phyloP scores from a whole-genome alignment of 2,113 vertebrate genomes.

The Callocephalon fimbriatum region DNA sequence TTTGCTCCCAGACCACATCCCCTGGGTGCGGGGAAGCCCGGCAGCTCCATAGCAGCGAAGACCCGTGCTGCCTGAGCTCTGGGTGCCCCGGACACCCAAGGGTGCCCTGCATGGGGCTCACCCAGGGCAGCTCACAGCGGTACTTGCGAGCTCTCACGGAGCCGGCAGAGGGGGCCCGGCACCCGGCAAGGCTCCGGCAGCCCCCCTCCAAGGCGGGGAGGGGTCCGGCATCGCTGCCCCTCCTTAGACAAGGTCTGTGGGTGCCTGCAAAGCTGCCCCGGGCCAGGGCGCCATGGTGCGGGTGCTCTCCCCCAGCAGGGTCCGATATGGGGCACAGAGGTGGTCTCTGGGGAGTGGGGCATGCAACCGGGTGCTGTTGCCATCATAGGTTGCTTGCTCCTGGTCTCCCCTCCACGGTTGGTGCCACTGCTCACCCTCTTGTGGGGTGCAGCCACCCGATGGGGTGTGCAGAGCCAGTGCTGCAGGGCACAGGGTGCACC shows the following conservation, averaged over 20 bases:
- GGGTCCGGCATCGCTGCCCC: not conserved
- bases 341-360: fast-evolving
- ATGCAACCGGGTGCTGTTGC: fast-evolving
- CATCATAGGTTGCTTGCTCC: fast-evolving
- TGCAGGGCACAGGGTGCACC: fast-evolving
- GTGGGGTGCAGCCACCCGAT: fast-evolving
- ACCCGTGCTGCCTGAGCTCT: fast-evolving
- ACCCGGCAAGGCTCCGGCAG: not conserved
- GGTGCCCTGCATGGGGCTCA: not conserved
- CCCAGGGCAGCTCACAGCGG: not conserved
- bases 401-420: fast-evolving
- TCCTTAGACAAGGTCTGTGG: not conserved
- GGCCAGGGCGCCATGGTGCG: not conserved
- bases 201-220: not conserved
- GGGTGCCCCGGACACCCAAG: not conserved
- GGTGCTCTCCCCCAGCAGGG: not conserved
- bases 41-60: not conserved
- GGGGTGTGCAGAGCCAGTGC: fast-evolving
- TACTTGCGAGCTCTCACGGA: not conserved
- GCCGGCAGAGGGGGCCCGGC: conserved; percentile 67
- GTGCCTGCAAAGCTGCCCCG: not conserved
- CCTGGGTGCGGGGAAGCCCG: fast-evolving
- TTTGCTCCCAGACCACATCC: fast-evolving
- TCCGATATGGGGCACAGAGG: fast-evolving
- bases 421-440: not conserved